Percentiles rank a stretch among this genome's conserved stretches.
Evolutionary conservation across 2,797 vertebrate species (phyloP).

Genomic region (Rallus crepitans): DNA sequence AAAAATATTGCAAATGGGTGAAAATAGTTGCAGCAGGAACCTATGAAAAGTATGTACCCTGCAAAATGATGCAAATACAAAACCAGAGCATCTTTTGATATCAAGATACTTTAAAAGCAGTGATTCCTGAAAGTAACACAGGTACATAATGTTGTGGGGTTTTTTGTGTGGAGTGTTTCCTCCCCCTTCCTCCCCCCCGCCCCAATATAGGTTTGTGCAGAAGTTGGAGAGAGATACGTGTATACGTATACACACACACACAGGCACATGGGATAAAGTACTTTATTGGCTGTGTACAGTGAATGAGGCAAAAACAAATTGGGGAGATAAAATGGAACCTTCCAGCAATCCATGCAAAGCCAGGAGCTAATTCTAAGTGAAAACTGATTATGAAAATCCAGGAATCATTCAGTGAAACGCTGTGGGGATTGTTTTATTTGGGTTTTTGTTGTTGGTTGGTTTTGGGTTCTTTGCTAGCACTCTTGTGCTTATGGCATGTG

Average conservation of each 20-base stretch:
- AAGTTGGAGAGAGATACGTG: neutral
- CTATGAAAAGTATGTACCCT: neutral
- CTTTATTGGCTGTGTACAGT: neutral
- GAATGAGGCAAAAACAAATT: neutral
- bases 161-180: neutral
- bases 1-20: neutral
- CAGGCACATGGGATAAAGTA: neutral
- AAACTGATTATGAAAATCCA: neutral
- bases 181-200: too few species aligned
- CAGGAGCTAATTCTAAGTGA: neutral
- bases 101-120: neutral
- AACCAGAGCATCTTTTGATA: neutral
- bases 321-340: neutral
- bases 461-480: neutral
- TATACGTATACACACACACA: neutral
- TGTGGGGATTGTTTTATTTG: neutral
- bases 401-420: neutral
- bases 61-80: neutral
- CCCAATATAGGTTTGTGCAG: neutral
- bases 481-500: neutral
- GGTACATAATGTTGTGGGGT: accelerated
- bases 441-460: neutral
- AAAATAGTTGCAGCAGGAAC: neutral
- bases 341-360: neutral
- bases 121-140: neutral